Percentiles rank a stretch among this genome's conserved stretches.
These are phyloP conservation scores for Mustela lutreola DNA, from an alignment of 2,113 vertebrate species.

Conservation along the genomic window DNA sequence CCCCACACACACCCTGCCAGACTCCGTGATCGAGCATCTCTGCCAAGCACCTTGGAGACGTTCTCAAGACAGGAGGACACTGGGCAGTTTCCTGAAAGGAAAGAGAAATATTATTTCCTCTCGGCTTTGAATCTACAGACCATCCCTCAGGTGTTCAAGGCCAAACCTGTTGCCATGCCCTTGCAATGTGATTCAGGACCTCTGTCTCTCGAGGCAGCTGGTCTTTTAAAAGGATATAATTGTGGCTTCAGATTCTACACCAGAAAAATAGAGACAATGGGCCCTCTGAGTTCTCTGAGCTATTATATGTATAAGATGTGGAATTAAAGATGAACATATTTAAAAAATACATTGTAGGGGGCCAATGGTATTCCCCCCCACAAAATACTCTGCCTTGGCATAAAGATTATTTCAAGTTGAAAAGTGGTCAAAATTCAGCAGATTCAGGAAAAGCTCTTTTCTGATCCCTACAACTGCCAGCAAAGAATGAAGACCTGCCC, in stretches of 20 bases:
- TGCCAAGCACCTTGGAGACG: background rate
- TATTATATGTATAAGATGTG: background rate
- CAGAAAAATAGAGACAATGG: background rate
- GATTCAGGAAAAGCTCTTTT: background rate
- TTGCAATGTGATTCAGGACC: background rate
- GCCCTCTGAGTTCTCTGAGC: background rate
- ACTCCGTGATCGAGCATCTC: background rate
- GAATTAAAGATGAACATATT: background rate
- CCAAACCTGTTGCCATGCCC: background rate
- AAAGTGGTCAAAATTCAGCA: background rate
- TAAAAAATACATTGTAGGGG: background rate
- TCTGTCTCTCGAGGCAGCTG: background rate
- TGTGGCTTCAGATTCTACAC: background rate
- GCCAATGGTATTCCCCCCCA: background rate
- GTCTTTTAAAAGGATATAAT: background rate
- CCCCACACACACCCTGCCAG: rapidly evolving
- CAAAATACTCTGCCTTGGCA: background rate
- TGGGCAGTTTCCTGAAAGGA: background rate
- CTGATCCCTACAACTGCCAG: background rate
- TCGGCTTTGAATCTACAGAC: background rate
- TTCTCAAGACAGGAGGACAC: background rate
- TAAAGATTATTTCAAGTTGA: background rate
- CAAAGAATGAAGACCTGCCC: background rate
- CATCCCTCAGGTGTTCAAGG: background rate
- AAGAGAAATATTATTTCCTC: background rate